A percentile compares a stretch with the other conserved stretches of the same genome.
Conservation (phyloP, 2,797 vertebrate species). For the Syngnathus rostellatus region DNA sequence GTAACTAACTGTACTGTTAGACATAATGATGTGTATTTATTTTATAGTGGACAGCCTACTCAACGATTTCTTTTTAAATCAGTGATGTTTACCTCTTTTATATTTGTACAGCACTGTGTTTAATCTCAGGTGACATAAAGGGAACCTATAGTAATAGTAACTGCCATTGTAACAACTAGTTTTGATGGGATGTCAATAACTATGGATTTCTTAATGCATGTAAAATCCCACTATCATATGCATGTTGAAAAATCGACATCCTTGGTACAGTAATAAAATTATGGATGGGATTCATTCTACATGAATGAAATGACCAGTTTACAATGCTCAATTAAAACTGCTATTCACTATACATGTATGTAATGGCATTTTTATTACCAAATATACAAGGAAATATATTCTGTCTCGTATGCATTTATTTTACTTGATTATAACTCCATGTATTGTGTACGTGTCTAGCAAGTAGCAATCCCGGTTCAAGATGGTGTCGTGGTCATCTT, state of each 20-base stretch:
- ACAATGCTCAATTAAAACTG: background rate
- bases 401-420: background rate
- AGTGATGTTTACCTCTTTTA: background rate
- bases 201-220: background rate
- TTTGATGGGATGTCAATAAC: background rate
- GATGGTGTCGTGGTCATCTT: too few relatives aligned
- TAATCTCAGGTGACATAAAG: background rate
- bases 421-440: background rate
- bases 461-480: too few relatives aligned
- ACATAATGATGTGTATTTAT: background rate
- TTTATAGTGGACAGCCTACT: background rate
- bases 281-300: background rate
- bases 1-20: background rate
- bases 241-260: background rate
- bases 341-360: background rate
- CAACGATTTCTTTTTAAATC: too few relatives aligned
- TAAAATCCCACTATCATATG: background rate
- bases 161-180: too few relatives aligned
- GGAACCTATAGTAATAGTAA: background rate
- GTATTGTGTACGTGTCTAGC: too few relatives aligned
- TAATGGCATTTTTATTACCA: background rate
- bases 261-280: background rate
- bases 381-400: background rate
- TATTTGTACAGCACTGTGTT: background rate
- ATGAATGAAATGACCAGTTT: background rate